A percentile compares a stretch with the other conserved stretches of the same genome.
phyloP scores from a whole-genome alignment of 2,888 invertebrate genomes.

The Phengaris alcon region DNA sequence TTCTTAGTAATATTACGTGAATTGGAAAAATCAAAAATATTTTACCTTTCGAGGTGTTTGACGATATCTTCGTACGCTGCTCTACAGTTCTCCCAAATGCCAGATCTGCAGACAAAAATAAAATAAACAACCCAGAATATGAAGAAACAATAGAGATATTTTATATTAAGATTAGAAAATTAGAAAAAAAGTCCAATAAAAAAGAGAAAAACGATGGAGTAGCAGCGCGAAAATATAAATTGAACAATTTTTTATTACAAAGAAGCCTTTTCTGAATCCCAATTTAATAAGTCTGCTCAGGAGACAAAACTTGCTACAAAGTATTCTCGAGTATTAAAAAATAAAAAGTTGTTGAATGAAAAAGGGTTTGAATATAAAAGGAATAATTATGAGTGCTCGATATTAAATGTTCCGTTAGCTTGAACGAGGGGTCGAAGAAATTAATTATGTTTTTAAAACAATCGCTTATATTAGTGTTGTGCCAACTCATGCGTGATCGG shows the following conservation, averaged over 20 bases:
- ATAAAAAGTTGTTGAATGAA: slow-evolving; percentile 62
- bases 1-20: no score
- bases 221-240: slow-evolving; percentile 42
- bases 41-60: slow-evolving; percentile 95
- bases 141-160: slow-evolving; percentile 50
- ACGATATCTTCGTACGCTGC: slow-evolving; percentile 97
- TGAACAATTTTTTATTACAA: slow-evolving; percentile 42
- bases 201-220: slow-evolving; percentile 44
- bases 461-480: slow-evolving; percentile 73
- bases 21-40: no score
- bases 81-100: slow-evolving; percentile 96
- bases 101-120: slow-evolving; percentile 83
- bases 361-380: slow-evolving; percentile 72
- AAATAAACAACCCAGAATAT: slow-evolving; percentile 62
- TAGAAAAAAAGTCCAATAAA: slow-evolving; percentile 46
- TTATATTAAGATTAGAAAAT: slow-evolving; percentile 46
- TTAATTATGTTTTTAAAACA: slow-evolving; percentile 79
- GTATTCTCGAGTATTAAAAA: slow-evolving; percentile 58
- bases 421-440: slow-evolving; percentile 72
- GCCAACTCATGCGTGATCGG: slow-evolving; percentile 74
- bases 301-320: slow-evolving; percentile 55
- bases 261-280: slow-evolving; percentile 40
- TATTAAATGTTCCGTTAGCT: slow-evolving; percentile 77
- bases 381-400: slow-evolving; percentile 78
- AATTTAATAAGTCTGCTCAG: slow-evolving; percentile 42